Base-by-base conservation (phyloP, 2,797 vertebrate genomes). In the Helostoma temminkii region DNA sequence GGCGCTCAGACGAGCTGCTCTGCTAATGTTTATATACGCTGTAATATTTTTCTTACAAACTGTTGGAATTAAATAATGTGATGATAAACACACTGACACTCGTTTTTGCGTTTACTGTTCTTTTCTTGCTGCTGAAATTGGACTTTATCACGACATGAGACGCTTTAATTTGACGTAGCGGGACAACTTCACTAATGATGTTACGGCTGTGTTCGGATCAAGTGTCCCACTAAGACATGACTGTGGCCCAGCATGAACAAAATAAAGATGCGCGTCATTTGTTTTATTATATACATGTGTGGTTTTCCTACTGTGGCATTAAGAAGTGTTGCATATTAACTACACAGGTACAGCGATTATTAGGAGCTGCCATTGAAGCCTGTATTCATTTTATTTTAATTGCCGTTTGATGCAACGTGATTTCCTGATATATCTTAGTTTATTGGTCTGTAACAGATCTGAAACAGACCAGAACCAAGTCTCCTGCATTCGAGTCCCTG, bases 11-110 rank as follows among this genome's bases (percentile, higher is more conserved):
- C 28, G 48, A 80, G 60, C 56, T 37, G 19, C 37, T 59, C 52
- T 71, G 48, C 32, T 70, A 48, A 84, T 91, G 89, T 91, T 88
- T 88, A 85, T 91, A 92, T 49, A 63, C 0, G 59, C 75, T 90
- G 80, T 85, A 86, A 83, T 84, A 73, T 74, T 63, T 78, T 88
- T 88, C 87, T 82, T 69, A 86, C 47, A 32, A 66, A 82, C 65
- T 73, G 62, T 76, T 77, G 52, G 54, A 76, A 92, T 80, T 89
- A 92, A 93, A 91, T 22, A 7, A 62, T 82, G 71, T 76, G 53
- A 64, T 41, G 18, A 50, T 43, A 50, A 69, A 34, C 32, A 72
- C 46, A 70, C 42, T n/a, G 26, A 12, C 32, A 21, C 36, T 63
- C 1, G 3, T 24, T 15, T 74, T 16, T 76, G 45, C 9, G 24